Percentiles rank a stretch among this genome's conserved stretches.
Conservation (phyloP, 2,888 invertebrate species). For the Stenotaenia linearis region DNA sequence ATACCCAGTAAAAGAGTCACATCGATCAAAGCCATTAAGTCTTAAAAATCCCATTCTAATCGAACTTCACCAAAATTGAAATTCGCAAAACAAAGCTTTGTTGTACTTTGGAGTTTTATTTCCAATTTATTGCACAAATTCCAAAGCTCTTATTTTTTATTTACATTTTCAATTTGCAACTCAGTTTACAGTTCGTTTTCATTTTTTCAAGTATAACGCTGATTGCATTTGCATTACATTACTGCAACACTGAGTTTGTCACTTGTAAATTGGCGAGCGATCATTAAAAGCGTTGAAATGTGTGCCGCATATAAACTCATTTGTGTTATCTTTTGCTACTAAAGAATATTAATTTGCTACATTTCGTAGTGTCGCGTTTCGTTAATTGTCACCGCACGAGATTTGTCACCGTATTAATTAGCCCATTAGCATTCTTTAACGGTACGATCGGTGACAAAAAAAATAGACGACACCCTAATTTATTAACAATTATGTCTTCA, state of each 20-base stretch:
- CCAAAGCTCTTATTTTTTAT: no score
- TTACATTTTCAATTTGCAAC: no score
- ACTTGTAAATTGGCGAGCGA: neutral
- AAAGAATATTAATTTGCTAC: neutral
- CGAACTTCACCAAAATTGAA: no score
- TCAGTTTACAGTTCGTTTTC: no score
- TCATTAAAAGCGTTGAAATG: neutral
- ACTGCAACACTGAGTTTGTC: neutral
- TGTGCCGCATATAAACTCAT: neutral
- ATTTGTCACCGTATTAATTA: neutral
- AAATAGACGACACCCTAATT: neutral
- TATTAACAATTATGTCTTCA: neutral
- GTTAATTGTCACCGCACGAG: neutral
- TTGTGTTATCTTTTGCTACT: neutral
- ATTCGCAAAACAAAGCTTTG: no score
- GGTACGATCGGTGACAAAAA: neutral
- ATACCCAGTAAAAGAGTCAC: no score
- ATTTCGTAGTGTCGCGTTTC: neutral
- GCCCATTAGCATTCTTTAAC: neutral
- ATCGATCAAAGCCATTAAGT: no score
- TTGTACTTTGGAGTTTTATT: no score
- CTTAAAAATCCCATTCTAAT: no score
- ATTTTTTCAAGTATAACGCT: neutral
- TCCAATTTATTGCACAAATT: no score
- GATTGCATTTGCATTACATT: neutral